A percentile compares a stretch with the other conserved stretches of the same genome.
These are phyloP conservation scores for Drosophila kambysellisi DNA, from an alignment of 2,888 invertebrate genomes.

Conservation along the genomic window DNA sequence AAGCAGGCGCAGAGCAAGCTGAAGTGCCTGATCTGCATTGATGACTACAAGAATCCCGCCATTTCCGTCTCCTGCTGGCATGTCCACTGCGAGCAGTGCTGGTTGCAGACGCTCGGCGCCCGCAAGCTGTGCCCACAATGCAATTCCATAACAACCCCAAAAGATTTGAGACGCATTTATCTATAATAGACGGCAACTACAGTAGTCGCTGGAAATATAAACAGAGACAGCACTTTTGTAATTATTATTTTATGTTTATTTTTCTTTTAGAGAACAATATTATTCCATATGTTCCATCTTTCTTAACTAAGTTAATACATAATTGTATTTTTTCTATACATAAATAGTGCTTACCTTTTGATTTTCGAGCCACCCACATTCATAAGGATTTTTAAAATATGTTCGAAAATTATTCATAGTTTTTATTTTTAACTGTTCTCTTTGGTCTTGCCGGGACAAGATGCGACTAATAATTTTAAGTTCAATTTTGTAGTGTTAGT, in stretches of 20 bases:
- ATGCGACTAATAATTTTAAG: not conserved
- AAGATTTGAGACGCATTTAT: conserved; percentile 94
- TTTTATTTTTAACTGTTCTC: conserved; percentile 2
- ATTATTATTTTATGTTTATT: not conserved
- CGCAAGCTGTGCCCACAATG: conserved; percentile 98
- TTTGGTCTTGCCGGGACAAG: conserved; percentile 4
- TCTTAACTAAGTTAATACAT: not conserved
- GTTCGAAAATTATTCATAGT: conserved; percentile 18
- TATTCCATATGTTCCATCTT: not conserved
- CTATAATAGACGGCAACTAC: conserved; percentile 86
- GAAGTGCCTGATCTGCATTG: conserved; percentile 96
- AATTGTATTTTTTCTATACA: not conserved
- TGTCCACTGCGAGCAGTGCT: conserved; percentile 95
- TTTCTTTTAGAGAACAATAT: not conserved
- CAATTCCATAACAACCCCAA: conserved; percentile 95
- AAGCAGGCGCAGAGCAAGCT: conserved; percentile 88
- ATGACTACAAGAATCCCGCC: conserved; percentile 93
- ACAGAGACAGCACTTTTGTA: not conserved
- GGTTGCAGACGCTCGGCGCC: conserved; percentile 90
- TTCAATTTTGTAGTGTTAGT: conserved; percentile 37
- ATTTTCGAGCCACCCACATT: not conserved
- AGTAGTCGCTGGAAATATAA: not conserved
- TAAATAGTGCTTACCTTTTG: not conserved
- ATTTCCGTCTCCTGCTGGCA: conserved; percentile 99
- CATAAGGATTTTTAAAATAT: conserved; percentile 28